phyloP scores from a whole-genome alignment of 2,888 invertebrate species.

The Drosophila mettleri region DNA sequence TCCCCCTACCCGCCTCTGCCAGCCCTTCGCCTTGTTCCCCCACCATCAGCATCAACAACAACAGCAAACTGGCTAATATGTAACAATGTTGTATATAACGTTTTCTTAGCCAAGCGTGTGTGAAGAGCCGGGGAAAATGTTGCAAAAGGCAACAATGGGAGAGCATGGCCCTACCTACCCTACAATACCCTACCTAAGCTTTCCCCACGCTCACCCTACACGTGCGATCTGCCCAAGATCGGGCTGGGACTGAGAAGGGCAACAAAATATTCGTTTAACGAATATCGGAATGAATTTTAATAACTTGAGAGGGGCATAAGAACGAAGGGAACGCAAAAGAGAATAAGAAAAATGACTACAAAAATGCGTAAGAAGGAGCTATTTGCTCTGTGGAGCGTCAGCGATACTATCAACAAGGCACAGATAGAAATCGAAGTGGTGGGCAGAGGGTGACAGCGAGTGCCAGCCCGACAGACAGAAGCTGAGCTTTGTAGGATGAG shows the following conservation, averaged over 20 bases:
- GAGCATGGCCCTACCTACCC: too few relatives aligned
- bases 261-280: slow-evolving; percentile 23
- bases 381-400: slow-evolving; percentile 10
- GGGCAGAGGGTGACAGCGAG: not conserved
- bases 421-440: not conserved
- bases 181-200: not conserved
- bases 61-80: slow-evolving; percentile 28
- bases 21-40: not conserved
- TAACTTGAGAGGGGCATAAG: slow-evolving; percentile 14
- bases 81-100: slow-evolving; percentile 41
- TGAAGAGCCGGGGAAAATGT: slow-evolving; percentile 28
- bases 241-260: not conserved
- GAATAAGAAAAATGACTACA: not conserved
- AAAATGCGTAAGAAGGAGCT: slow-evolving; percentile 11
- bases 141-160: slow-evolving; percentile 4
- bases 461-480: not conserved
- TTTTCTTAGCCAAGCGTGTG: slow-evolving; percentile 24
- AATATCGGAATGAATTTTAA: slow-evolving; percentile 42
- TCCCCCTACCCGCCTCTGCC: not conserved
- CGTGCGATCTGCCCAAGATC: not conserved
- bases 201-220: too few relatives aligned
- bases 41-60: not conserved
- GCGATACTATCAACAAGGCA: slow-evolving; percentile 15
- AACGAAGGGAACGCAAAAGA: not conserved
- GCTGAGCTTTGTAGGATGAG: not conserved